Conservation (phyloP, 2,113 vertebrate genomes). For the Elephantulus edwardii region DNA sequence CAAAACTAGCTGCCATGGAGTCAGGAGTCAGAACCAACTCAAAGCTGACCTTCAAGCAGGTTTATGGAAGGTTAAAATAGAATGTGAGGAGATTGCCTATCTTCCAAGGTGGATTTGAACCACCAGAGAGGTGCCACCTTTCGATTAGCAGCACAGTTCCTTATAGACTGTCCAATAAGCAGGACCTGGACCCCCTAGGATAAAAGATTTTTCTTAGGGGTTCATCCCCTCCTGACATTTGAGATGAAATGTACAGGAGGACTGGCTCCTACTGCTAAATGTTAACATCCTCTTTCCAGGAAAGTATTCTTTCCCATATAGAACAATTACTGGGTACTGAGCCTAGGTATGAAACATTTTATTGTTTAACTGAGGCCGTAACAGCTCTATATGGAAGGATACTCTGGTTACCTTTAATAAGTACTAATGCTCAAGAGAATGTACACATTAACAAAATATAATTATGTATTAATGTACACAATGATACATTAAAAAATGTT, state of each 20-base stretch:
- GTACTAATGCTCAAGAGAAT: constrained; percentile 21
- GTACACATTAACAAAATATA: neutral
- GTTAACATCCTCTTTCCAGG: neutral
- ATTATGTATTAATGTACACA: too few species aligned
- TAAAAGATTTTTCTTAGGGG: neutral
- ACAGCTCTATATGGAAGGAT: neutral
- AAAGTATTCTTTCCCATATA: neutral
- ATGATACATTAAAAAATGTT: too few species aligned
- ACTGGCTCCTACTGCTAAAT: neutral
- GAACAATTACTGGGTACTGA: constrained; percentile 23
- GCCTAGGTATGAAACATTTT: constrained; percentile 8
- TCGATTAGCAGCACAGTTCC: too few species aligned
- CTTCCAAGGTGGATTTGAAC: too few species aligned
- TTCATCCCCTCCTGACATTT: constrained; percentile 1
- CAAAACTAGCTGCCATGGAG: constrained; percentile 25
- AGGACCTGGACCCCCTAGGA: neutral
- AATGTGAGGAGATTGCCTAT: too few species aligned
- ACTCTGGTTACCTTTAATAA: neutral
- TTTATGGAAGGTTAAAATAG: too few species aligned
- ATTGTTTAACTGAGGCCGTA: constrained; percentile 6
- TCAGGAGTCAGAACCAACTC: too few species aligned
- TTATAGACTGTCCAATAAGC: neutral
- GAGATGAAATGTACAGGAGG: neutral
- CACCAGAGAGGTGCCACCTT: too few species aligned
- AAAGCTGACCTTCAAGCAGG: too few species aligned